These are phyloP conservation scores for Esox niger DNA, from an alignment of 2,113 vertebrate genomes.

Conservation along the genomic window DNA sequence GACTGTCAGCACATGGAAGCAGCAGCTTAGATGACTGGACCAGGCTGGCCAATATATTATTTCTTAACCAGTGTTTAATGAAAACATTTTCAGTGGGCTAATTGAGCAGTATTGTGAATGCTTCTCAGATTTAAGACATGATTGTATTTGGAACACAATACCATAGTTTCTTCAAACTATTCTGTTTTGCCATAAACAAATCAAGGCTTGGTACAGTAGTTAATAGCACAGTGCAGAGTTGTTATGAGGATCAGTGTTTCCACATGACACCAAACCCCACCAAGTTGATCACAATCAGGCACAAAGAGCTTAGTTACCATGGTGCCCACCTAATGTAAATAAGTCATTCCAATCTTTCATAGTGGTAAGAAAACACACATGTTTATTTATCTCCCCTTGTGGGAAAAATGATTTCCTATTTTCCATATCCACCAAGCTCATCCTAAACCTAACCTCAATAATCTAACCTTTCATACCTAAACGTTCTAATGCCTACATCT, in stretches of 20 bases:
- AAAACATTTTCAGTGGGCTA: too few species aligned
- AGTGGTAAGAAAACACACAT: constrained; percentile 11
- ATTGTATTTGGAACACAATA: neutral
- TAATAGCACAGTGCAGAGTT: neutral
- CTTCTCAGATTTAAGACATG: neutral
- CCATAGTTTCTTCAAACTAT: neutral
- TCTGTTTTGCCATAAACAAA: neutral
- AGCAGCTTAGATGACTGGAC: too few species aligned
- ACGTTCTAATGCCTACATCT: too few species aligned
- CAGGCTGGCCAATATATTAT: too few species aligned
- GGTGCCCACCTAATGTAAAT: constrained; percentile 24
- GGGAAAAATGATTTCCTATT: too few species aligned
- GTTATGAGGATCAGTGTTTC: constrained; percentile 14
- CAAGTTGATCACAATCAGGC: constrained; percentile 31
- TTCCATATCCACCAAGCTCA: too few species aligned
- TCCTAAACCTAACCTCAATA: too few species aligned
- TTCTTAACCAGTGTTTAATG: too few species aligned
- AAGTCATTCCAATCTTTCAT: constrained; percentile 17
- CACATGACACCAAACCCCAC: constrained; percentile 32
- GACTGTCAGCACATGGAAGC: too few species aligned
- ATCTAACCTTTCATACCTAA: too few species aligned
- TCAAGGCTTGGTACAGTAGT: neutral
- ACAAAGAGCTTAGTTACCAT: constrained; percentile 27
- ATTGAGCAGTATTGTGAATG: too few species aligned
- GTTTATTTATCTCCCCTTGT: too few species aligned